Conservation (phyloP, 2,113 vertebrate genomes). For the Mustelus asterias region DNA sequence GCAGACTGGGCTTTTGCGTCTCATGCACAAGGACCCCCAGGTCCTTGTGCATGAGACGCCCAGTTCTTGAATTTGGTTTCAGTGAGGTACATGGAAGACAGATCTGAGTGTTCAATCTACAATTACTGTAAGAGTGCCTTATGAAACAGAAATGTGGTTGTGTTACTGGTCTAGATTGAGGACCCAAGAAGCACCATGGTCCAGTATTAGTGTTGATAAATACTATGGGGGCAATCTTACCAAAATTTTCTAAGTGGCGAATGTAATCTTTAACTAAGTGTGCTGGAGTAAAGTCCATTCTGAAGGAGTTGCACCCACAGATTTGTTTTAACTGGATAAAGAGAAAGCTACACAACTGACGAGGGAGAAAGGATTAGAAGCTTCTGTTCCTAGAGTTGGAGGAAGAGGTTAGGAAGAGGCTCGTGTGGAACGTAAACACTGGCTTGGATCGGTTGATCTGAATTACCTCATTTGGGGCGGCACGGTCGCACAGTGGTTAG, state of each 20-base stretch:
- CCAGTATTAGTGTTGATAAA: not conserved
- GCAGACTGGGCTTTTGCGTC: too few relatives aligned
- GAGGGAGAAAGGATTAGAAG: not conserved
- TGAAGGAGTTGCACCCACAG: not conserved
- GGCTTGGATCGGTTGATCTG: not conserved
- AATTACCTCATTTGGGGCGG: too few relatives aligned
- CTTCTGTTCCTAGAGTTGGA: not conserved
- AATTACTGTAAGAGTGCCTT: not conserved
- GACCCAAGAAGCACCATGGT: not conserved
- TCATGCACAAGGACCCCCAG: too few relatives aligned
- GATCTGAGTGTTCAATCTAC: not conserved
- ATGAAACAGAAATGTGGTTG: not conserved
- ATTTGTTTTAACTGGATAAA: not conserved
- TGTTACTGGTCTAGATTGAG: too few relatives aligned
- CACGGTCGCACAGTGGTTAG: too few relatives aligned
- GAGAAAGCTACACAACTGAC: not conserved
- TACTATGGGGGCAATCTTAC: too few relatives aligned
- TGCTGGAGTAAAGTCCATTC: not conserved
- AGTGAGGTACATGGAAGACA: not conserved
- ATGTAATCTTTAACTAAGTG: not conserved
- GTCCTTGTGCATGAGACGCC: too few relatives aligned
- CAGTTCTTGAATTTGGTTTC: not conserved
- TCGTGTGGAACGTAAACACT: not conserved
- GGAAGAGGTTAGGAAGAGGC: not conserved
- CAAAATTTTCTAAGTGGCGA: not conserved